phyloP scores from a whole-genome alignment of 2,113 vertebrate genomes.

The Lota lota region DNA sequence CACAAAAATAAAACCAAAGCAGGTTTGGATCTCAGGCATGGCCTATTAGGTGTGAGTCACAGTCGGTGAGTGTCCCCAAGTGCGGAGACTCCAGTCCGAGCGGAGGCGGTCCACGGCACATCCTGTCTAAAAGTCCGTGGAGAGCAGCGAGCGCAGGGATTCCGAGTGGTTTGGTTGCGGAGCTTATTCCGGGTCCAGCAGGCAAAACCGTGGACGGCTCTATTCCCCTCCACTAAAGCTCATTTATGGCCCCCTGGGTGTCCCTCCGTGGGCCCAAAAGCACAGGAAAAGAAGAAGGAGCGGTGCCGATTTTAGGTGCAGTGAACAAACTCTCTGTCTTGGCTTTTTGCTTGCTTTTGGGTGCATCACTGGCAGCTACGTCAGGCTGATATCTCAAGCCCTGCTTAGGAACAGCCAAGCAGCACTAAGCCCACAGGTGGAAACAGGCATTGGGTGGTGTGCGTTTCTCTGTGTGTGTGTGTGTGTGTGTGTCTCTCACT shows the following conservation, averaged over 20 bases:
- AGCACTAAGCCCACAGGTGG: slow-evolving; percentile 30
- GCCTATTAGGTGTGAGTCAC: slow-evolving; percentile 63
- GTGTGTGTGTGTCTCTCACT: no score
- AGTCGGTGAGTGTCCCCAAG: slow-evolving; percentile 28
- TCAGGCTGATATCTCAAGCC: slow-evolving; percentile 36
- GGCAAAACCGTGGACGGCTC: slow-evolving; percentile 31
- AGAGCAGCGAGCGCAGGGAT: slow-evolving; percentile 14
- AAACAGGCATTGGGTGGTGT: slow-evolving; percentile 6
- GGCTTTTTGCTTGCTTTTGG: background rate
- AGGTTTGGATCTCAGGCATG: slow-evolving; percentile 14
- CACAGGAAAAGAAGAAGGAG: slow-evolving; percentile 23
- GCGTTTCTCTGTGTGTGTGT: no score
- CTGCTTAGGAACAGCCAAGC: slow-evolving; percentile 32
- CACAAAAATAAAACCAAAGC: background rate
- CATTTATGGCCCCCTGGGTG: background rate
- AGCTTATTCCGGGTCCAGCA: slow-evolving; percentile 54
- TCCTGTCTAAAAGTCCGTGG: slow-evolving; percentile 57
- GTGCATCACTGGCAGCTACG: slow-evolving; percentile 14
- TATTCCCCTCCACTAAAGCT: slow-evolving; percentile 3
- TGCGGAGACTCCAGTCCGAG: slow-evolving; percentile 56
- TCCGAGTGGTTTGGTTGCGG: slow-evolving; percentile 6
- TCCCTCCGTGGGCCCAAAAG: background rate
- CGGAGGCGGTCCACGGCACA: slow-evolving; percentile 29
- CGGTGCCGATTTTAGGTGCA: slow-evolving; percentile 29
- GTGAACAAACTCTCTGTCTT: slow-evolving; percentile 25